These are phyloP conservation scores for Lepidocyrtinus sp. DNA, from an alignment of 2,888 invertebrate species.

Conservation along the genomic window DNA sequence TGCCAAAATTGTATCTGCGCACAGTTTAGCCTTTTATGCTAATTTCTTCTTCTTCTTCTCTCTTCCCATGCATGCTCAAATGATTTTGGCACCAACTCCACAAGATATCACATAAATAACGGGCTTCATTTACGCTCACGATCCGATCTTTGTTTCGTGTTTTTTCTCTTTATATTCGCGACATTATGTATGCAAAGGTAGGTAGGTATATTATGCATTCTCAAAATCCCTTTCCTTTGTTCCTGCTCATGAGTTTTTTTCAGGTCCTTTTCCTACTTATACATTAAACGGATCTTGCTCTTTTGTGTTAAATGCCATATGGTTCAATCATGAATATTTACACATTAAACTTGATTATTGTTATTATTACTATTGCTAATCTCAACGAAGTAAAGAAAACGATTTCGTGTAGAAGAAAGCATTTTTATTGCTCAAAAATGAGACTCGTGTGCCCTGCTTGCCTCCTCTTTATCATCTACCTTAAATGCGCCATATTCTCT, in stretches of 20 bases:
- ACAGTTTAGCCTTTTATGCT: slow-evolving; percentile 38
- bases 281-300: slow-evolving; percentile 1
- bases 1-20: slow-evolving; percentile 3
- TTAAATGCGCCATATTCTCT: neutral
- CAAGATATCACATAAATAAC: slow-evolving; percentile 51
- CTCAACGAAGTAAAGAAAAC: neutral
- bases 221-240: neutral
- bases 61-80: too few species aligned
- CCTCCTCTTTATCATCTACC: neutral
- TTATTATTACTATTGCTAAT: neutral
- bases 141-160: slow-evolving; percentile 1
- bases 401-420: neutral
- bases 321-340: slow-evolving; percentile 42
- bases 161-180: neutral
- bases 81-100: slow-evolving; percentile 14
- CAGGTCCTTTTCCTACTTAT: neutral
- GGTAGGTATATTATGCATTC: neutral
- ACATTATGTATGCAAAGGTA: neutral
- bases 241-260: neutral
- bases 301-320: slow-evolving; percentile 23
- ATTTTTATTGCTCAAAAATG: slow-evolving; percentile 9
- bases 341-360: slow-evolving; percentile 12
- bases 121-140: slow-evolving; percentile 53
- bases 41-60: slow-evolving; percentile 17
- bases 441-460: slow-evolving; percentile 14